These are phyloP conservation scores for Pollenia griseotomentosa DNA, from an alignment of 2,888 invertebrate genomes.

Conservation along the genomic window DNA sequence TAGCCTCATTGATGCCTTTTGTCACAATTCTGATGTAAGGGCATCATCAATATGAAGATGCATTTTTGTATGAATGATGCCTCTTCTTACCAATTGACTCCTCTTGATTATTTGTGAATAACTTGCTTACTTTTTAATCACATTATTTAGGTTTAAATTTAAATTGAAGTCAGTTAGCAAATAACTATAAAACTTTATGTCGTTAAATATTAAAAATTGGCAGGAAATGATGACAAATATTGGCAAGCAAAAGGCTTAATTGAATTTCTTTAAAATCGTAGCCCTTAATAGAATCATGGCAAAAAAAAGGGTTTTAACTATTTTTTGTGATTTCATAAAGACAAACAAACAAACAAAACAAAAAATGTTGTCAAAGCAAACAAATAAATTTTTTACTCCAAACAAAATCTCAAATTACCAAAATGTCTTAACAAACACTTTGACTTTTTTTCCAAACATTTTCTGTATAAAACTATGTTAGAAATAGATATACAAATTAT, in stretches of 20 bases:
- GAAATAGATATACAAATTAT: constrained; percentile 46
- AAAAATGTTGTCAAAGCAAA: constrained; percentile 10
- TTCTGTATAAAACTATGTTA: not conserved
- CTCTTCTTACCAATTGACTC: too few species aligned
- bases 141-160: too few species aligned
- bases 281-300: constrained; percentile 4
- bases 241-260: too few species aligned
- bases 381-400: not conserved
- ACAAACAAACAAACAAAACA: constrained; percentile 11
- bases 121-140: too few species aligned
- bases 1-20: too few species aligned
- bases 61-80: too few species aligned
- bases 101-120: too few species aligned
- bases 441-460: not conserved
- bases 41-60: too few species aligned
- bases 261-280: not conserved
- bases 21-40: too few species aligned
- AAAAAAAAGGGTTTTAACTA: constrained; percentile 14
- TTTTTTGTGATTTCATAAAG: not conserved
- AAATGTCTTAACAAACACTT: constrained; percentile 6
- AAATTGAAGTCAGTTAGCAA: too few species aligned
- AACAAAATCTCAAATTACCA: constrained; percentile 47
- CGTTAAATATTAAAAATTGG: not conserved
- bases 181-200: not conserved
- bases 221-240: not conserved